A percentile compares a stretch with the other conserved stretches of the same genome.
phyloP scores from a whole-genome alignment of 2,113 vertebrate genomes.

The Otus sunia region DNA sequence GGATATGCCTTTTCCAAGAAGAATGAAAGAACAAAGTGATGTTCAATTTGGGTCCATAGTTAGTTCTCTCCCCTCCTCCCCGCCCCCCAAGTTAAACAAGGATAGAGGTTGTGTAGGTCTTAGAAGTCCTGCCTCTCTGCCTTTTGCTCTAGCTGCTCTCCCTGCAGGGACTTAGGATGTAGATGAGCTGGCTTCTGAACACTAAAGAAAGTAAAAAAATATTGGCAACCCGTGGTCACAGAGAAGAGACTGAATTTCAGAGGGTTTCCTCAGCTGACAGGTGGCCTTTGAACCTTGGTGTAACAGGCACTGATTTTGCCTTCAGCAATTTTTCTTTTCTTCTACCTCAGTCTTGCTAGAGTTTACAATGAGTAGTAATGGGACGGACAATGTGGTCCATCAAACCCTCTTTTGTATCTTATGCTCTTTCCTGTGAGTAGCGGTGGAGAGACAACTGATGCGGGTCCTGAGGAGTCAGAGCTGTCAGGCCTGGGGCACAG shows the following conservation, averaged over 20 bases:
- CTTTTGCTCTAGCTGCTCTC: neutral
- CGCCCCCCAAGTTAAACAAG: neutral
- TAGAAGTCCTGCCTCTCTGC: neutral
- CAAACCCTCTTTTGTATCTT: neutral
- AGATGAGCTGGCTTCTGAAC: neutral
- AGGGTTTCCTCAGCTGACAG: neutral
- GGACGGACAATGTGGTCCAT: neutral
- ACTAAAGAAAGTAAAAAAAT: neutral
- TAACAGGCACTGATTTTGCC: neutral
- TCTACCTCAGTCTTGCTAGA: neutral
- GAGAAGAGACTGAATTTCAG: neutral
- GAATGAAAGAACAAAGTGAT: neutral
- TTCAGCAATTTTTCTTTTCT: neutral
- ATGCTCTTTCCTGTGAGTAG: neutral
- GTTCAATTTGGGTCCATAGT: neutral
- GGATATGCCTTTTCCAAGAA: neutral
- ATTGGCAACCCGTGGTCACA: rapidly evolving
- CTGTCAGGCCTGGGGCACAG: neutral
- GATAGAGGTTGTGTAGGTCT: neutral
- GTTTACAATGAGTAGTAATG: neutral
- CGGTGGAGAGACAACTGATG: neutral
- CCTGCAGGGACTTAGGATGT: neutral
- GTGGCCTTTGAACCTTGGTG: neutral
- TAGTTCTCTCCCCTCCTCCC: neutral
- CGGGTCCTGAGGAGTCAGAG: neutral